Base-by-base conservation (phyloP, 2,113 vertebrate species). In the Bufo gargarizans region DNA sequence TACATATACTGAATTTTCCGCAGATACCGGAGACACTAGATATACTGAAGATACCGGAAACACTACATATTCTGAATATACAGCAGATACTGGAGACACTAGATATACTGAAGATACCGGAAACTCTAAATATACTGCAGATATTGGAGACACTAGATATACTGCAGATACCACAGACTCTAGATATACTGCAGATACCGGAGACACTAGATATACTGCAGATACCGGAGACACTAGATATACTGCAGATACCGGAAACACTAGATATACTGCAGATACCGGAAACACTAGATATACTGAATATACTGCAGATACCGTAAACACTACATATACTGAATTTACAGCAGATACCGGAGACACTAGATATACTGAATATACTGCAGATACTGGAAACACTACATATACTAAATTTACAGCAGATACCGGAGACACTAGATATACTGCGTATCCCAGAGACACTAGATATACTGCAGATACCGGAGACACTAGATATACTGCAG, bases 181-280 rank as follows among this genome's bases (percentile, higher is more conserved):
- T 80, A 17, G 61, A 80, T 16, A 65, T 50, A 10, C 67, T 56
- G 77, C 69, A 87, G 69, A 65, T 79, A 86, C 77, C 56, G 12
- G 56, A 58, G 63, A 79, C 58, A 53, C 56, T 12, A 12, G 6
- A 58, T 58, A 11, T 58, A 58, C 74, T 17, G 8, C 20, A 77
- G 3, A 65, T 10, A 63, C 6, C 69, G 2, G 20, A 49, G 33
- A 79, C 14, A 79, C 79, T 80, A 17, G 61, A 71, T 16, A 65
- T 50, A 10, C 61, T 55, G 85, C 65, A 86, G 78, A 58, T 78
- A 86, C 77, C 11, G 13, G 8, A 58, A 53, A 79, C 58, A 53
- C 69, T 1, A 3, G 33, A 1, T 1, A 14, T 33, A 72, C 74
- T 5, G 9, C 20, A 77, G 3, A 65, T 10, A 63, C 7, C 69